Conservation (phyloP, 2,888 invertebrate species). For the Rugalucina vietnamica region DNA sequence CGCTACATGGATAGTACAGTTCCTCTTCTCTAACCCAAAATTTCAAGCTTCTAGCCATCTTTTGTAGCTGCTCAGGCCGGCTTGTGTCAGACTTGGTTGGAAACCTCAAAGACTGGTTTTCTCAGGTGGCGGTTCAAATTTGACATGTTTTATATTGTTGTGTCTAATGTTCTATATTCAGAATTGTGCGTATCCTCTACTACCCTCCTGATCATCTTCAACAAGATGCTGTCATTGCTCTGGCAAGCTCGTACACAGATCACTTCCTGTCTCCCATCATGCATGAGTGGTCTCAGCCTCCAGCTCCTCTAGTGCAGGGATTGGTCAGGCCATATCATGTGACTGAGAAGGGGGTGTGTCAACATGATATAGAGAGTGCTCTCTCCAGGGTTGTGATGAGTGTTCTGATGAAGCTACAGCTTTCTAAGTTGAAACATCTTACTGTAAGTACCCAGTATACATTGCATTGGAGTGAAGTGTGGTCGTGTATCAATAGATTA, state of each 20-base stretch:
- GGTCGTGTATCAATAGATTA: no score
- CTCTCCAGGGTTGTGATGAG: conserved; percentile 86
- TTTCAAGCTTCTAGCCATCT: no score
- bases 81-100: no score
- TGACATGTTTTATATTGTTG: no score
- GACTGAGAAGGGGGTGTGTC: conserved; percentile 61
- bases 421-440: conserved; percentile 88
- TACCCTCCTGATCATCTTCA: conserved; percentile 84
- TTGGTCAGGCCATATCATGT: conserved; percentile 84
- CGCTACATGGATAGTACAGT: no score
- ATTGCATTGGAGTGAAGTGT: no score
- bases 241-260: conserved; percentile 84
- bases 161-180: conserved; percentile 67
- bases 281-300: conserved; percentile 80
- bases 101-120: no score
- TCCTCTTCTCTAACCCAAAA: no score
- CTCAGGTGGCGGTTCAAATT: no score
- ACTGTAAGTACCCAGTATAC: conserved; percentile 89
- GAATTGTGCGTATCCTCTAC: conserved; percentile 83
- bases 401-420: conserved; percentile 86
- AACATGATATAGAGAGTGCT: conserved; percentile 84
- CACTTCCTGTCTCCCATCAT: conserved; percentile 80
- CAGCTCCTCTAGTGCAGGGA: conserved; percentile 85
- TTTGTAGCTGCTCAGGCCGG: no score
- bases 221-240: conserved; percentile 86